These are phyloP conservation scores for Jacana jacana DNA, from an alignment of 2,113 vertebrate genomes.

Conservation along the genomic window DNA sequence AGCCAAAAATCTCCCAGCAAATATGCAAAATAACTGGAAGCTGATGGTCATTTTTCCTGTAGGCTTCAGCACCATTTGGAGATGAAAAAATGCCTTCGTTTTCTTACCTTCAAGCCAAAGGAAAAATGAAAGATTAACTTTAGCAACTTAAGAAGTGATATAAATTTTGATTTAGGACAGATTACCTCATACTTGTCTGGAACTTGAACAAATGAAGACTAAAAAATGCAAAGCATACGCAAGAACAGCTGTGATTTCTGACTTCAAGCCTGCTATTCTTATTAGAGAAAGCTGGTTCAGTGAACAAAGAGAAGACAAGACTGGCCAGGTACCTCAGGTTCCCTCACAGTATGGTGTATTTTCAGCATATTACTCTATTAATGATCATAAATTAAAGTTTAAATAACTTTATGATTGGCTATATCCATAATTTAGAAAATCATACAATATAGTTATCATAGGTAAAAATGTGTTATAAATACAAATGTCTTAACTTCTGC, in stretches of 20 bases:
- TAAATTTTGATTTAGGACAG: slow-evolving; percentile 44
- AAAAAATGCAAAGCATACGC: background rate
- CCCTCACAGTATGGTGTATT: background rate
- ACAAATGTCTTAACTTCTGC: background rate
- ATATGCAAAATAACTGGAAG: background rate
- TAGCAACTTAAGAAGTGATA: background rate
- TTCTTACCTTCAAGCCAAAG: background rate
- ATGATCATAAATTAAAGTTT: background rate
- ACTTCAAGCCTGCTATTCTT: slow-evolving; percentile 20
- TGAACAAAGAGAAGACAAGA: background rate
- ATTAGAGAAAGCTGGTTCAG: background rate
- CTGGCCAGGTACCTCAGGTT: background rate
- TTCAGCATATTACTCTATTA: background rate
- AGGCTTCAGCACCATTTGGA: background rate
- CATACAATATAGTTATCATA: background rate
- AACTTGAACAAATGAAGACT: slow-evolving; percentile 44
- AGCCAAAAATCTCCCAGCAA: background rate
- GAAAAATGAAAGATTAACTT: slow-evolving; percentile 16
- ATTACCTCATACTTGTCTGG: slow-evolving; percentile 58
- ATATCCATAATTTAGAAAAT: background rate
- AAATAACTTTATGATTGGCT: background rate
- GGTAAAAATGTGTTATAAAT: background rate
- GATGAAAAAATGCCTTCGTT: background rate
- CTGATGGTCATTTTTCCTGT: background rate
- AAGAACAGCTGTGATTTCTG: slow-evolving; percentile 41